Evolutionary conservation across 2,888 invertebrate genomes (phyloP).

Genomic region (Acrocyrtus sp.): DNA sequence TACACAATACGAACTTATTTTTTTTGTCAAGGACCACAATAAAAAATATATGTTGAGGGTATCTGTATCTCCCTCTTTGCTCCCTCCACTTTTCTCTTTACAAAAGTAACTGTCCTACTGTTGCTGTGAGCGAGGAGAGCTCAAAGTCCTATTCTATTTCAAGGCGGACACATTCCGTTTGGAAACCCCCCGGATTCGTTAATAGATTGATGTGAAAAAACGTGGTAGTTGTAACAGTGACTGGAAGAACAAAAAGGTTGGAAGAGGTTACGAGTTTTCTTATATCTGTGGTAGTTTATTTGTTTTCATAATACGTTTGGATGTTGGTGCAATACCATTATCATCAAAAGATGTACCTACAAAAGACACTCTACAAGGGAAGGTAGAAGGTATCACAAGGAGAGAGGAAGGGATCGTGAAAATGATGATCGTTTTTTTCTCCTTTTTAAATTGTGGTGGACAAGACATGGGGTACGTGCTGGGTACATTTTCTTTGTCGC

Average conservation of each 20-base stretch:
- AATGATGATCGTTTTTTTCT: slow-evolving; percentile 7
- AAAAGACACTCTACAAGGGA: too few relatives aligned
- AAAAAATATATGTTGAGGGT: neutral
- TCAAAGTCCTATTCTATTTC: neutral
- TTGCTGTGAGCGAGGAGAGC: neutral
- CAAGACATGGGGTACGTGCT: slow-evolving; percentile 38
- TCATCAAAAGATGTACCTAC: neutral
- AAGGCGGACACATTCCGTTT: slow-evolving; percentile 27
- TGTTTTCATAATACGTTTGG: too few relatives aligned
- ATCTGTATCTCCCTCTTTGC: neutral
- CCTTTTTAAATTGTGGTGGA: slow-evolving; percentile 28
- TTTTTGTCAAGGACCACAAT: neutral
- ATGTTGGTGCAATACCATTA: slow-evolving; percentile 6
- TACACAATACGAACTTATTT: neutral
- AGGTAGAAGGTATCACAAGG: neutral
- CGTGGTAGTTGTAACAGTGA: too few relatives aligned
- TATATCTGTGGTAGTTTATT: too few relatives aligned
- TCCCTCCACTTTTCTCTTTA: neutral
- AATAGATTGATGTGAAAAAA: slow-evolving; percentile 40
- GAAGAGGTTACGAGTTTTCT: too few relatives aligned
- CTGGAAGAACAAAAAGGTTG: too few relatives aligned
- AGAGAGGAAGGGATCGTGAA: slow-evolving; percentile 3
- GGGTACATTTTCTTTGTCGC: slow-evolving; percentile 29
- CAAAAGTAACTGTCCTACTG: neutral
- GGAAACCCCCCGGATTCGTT: slow-evolving; percentile 38